phyloP scores from a whole-genome alignment of 1,140 invertebrate species.

The Lordiphosa stackelbergi region DNA sequence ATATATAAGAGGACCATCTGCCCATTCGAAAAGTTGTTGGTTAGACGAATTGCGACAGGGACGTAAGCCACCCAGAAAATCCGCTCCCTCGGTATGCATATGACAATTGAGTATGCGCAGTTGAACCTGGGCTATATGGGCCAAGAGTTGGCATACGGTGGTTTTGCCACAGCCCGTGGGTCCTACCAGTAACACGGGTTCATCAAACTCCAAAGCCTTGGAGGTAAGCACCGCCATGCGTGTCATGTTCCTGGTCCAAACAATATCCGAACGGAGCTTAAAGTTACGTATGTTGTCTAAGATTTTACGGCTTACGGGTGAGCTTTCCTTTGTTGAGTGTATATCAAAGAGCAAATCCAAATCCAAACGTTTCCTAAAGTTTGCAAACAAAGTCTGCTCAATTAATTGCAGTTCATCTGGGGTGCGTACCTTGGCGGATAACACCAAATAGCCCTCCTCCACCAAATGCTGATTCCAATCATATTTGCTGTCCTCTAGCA shows the following conservation, averaged over 20 bases:
- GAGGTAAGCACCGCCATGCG: slow-evolving; percentile 93
- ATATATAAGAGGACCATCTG: slow-evolving; percentile 95
- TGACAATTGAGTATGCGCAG: slow-evolving; percentile 96
- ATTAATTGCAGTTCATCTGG: slow-evolving; percentile 88
- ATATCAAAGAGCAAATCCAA: slow-evolving; percentile 88
- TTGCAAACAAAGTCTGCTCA: slow-evolving; percentile 87
- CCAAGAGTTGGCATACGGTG: slow-evolving; percentile 94
- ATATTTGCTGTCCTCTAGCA: slow-evolving; percentile 82
- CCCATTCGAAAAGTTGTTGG: slow-evolving; percentile 94
- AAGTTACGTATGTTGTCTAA: slow-evolving; percentile 83
- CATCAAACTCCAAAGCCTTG: slow-evolving; percentile 93
- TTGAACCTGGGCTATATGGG: slow-evolving; percentile 82
- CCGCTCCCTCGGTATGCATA: slow-evolving; percentile 98
- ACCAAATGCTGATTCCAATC: slow-evolving; percentile 99
- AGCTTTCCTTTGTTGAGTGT: slow-evolving; percentile 80
- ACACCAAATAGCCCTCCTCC: slow-evolving; percentile 96
- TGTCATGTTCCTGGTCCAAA: slow-evolving; percentile 95
- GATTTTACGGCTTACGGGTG: slow-evolving; percentile 86
- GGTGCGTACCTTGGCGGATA: slow-evolving; percentile 95
- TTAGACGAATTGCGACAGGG: slow-evolving; percentile 85
- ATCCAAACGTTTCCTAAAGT: slow-evolving; percentile 88
- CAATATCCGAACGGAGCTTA: slow-evolving; percentile 86
- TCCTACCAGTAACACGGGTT: slow-evolving; percentile 97
- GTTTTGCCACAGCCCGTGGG: slow-evolving; percentile 99
- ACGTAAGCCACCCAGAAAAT: slow-evolving; percentile 96